phyloP scores from a whole-genome alignment of 2,113 vertebrate species.

The Lepus americanus region DNA sequence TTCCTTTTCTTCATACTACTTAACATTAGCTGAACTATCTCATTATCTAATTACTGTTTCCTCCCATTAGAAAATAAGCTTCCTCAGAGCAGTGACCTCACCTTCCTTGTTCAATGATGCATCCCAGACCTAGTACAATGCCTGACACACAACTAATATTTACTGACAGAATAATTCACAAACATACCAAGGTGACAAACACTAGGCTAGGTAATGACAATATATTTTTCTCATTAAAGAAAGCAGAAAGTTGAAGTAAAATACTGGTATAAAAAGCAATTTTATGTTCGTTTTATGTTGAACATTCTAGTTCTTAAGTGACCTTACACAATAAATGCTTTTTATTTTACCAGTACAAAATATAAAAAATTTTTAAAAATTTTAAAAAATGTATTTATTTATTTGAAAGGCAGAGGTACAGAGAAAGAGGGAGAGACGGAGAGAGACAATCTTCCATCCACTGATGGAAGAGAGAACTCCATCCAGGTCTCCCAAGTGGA shows the following conservation, averaged over 20 bases:
- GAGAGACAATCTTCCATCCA: too few species aligned
- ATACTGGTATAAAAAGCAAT: slow-evolving; percentile 30
- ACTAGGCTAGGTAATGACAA: slow-evolving; percentile 19
- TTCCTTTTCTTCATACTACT: neutral
- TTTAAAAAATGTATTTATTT: too few species aligned
- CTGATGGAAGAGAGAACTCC: too few species aligned
- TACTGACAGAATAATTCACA: slow-evolving; percentile 54
- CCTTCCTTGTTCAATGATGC: neutral
- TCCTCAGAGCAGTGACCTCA: neutral
- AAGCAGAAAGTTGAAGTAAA: slow-evolving; percentile 54
- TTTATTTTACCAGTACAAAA: neutral
- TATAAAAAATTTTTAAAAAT: too few species aligned
- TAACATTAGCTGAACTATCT: neutral
- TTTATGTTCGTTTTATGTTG: slow-evolving; percentile 43
- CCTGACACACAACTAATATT: neutral
- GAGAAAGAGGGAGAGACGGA: too few species aligned
- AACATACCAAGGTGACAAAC: slow-evolving; percentile 3
- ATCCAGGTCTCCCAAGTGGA: too few species aligned
- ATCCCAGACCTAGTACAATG: neutral
- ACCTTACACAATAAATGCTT: neutral
- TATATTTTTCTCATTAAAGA: slow-evolving; percentile 20
- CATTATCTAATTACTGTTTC: neutral
- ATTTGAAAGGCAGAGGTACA: too few species aligned
- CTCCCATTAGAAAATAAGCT: neutral
- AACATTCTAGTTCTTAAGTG: slow-evolving; percentile 6